Evolutionary conservation across 1,140 invertebrate genomes (phyloP), one percentile per base, ranked within the genome.

Genomic region (Zaprionus ghesquierei): DNA sequence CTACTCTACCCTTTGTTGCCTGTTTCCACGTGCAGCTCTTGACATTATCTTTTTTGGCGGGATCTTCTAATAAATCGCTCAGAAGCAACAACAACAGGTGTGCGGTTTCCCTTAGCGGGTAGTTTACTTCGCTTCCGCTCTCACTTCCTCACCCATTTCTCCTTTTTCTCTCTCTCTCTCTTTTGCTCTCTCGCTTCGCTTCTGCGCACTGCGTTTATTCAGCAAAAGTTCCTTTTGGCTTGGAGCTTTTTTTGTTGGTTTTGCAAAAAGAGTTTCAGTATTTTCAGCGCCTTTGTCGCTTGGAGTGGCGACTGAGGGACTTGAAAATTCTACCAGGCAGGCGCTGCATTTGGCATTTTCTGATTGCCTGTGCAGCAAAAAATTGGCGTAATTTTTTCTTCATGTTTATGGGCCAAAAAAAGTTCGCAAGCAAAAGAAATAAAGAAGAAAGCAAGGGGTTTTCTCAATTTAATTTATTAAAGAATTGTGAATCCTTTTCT

Each of bases 41-140:
- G 31, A n/a, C 20, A 25, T 50, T 62, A 66, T 20, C 55, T 61
- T 77, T 76, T 74, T 49, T 23, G 56, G 22, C 49, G 79, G 70
- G 61, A 77, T 76, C 64, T 53, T 41, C 63, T 65, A 75, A 78
- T 86, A 72, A 79, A 29, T 25, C 15, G 27, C 49, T 18, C 38
- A 38, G 60, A 72, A 80, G 69, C 46, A 73, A 79, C 72, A 73
- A 86, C 82, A 87, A 85, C 80, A 84, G 80, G 79, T 84, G 78
- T 62, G 65, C 51, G 29, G 9, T 72, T 65, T 29, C 66, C 15
- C 46, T 25, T 33, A 27, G 27, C 31, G n/a, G 8, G 10, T 25
- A 44, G 22, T 13, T 38, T 20, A 25, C 20, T n/a, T n/a, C 23
- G 18, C 0, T 5, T 22, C 35, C 27, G 13, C 54, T 59, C 41